Base-by-base conservation (phyloP, 2,113 vertebrate species). In the Percopsis transmontana region DNA sequence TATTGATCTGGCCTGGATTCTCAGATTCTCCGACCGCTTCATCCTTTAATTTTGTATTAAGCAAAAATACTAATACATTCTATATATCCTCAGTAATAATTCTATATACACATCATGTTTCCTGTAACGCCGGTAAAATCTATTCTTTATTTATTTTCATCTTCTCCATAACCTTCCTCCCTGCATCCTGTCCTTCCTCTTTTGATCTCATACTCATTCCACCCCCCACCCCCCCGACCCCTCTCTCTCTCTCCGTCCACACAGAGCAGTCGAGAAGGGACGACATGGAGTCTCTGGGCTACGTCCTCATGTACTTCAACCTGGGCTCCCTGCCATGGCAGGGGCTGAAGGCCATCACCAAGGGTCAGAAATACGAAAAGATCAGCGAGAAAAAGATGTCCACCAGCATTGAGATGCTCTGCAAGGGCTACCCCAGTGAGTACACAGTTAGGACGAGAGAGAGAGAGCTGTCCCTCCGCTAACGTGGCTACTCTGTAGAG, bases 351-450 rank as follows among this genome's bases (percentile, higher is more conserved):
- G 97, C 97, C 42, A 96, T 95, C 88, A 99, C 97, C 76, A 98
- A 99, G 88, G 92, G 96, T 85, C 97, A 99, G 91, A 99, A 98
- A 81, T 98, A 98, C 0, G 97, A 99, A 87, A 95, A 97, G 21
- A 99, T 99, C 91, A 98, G 97, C 1, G 97, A 98, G 90, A 99
- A 99, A 87, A 99, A 99, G 88, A 99, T 99, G 97, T 99, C 97
- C 12, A 99, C 97, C 0, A 97, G 97, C 65, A 98, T 98, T 1
- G 96, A 98, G 86, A 93, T 95, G 82, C 95, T 99, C 79, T 99
- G 97, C 91, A 98, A 98, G 92, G 96, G 96, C 70, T 99, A 98
- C 83, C 95, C 97, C 70, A 97, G 97, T 99, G 87, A 96, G 97
- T 95, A 2, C 11, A 56, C 1, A 1, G 23, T 5, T 27, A 50